Percentiles rank a stretch among this genome's conserved stretches.
phyloP scores from a whole-genome alignment of 1,140 invertebrate species.

The Hypothenemus hampei region DNA sequence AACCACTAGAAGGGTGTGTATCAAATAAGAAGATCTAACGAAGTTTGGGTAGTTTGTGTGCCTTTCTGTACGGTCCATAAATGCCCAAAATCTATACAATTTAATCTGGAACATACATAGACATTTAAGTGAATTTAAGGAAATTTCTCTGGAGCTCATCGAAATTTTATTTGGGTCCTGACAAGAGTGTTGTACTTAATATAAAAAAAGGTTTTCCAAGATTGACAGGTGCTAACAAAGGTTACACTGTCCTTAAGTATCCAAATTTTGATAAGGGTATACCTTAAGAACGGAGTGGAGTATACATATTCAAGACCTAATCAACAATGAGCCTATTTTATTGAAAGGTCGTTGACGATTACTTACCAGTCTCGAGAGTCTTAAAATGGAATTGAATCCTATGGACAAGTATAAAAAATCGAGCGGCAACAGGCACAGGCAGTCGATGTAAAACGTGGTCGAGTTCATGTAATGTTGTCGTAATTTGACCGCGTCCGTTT shows the following conservation, averaged over 20 bases:
- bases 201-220: no score
- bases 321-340: neutral
- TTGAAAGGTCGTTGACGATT: neutral
- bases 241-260: no score
- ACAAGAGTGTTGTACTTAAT: no score
- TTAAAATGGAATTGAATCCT: slow-evolving; percentile 92
- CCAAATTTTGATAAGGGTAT: no score
- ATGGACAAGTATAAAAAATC: slow-evolving; percentile 98
- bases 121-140: no score
- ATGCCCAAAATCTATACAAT: slow-evolving; percentile 91
- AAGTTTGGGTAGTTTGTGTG: slow-evolving; percentile 99
- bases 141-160: no score
- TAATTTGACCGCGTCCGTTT: slow-evolving; percentile 90
- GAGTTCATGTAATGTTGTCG: slow-evolving; percentile 98
- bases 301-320: no score
- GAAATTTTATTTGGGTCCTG: no score
- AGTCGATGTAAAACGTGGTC: slow-evolving; percentile 98
- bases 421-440: slow-evolving; percentile 91
- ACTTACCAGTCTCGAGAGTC: slow-evolving; percentile 95
- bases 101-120: slow-evolving; percentile 28
- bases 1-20: slow-evolving; percentile 95
- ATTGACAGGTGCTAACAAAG: no score
- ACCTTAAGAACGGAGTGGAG: no score
- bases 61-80: slow-evolving; percentile 95
- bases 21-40: slow-evolving; percentile 88